These are phyloP conservation scores for roundworm (Caenorhabditis elegans) DNA, from an alignment of 1,140 invertebrate genomes.

Conservation along the genomic window WBcel235 BX284603.4:4931501-4932000, in stretches of 20 bases:
- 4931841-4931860: constrained; percentile 34
- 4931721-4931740: constrained; percentile 57
- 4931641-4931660: constrained; percentile 54
- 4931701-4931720: constrained; percentile 53
- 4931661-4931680: constrained; percentile 63
- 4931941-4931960: constrained; percentile 56
- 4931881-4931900: constrained; percentile 36
- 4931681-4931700: constrained; percentile 40
- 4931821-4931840: constrained; percentile 50
- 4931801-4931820: constrained; percentile 41
- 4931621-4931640: constrained; percentile 52
- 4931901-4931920: constrained; percentile 51
- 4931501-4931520: constrained; percentile 65
- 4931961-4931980: constrained; percentile 62
- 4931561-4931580: constrained; percentile 54
- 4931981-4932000: constrained; percentile 53
- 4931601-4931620: not conserved
- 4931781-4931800: not conserved
- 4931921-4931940: constrained; percentile 45
- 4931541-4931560: constrained; percentile 54
- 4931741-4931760: constrained; percentile 62
- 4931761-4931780: constrained; percentile 45
- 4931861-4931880: too few relatives aligned
- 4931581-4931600: constrained; percentile 46
- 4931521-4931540: constrained; percentile 61